These are phyloP conservation scores for Hybognathus amarus DNA, from an alignment of 2,797 vertebrate species.

Conservation along the genomic window DNA sequence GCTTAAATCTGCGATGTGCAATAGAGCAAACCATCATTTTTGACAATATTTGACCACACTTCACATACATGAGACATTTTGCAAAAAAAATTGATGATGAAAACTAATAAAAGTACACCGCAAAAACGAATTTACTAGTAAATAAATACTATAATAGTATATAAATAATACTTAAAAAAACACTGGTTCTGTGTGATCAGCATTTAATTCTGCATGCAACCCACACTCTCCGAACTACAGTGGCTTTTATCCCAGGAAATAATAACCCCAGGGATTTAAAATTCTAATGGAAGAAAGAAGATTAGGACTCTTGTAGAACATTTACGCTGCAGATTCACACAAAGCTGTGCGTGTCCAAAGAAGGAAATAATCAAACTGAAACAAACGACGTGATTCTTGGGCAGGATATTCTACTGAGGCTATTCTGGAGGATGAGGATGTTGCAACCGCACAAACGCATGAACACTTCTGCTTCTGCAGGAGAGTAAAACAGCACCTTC, in stretches of 20 bases:
- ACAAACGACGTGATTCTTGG: background rate
- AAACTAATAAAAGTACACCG: background rate
- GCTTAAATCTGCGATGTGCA: background rate
- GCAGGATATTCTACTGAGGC: background rate
- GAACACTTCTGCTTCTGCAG: constrained; percentile 26
- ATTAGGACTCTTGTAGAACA: constrained; percentile 7
- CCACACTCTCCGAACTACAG: background rate
- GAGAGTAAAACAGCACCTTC: background rate
- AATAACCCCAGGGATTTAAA: background rate
- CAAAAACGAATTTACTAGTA: background rate
- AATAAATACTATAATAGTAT: background rate
- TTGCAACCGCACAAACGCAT: background rate
- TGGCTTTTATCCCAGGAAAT: constrained; percentile 4
- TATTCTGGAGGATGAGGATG: constrained; percentile 8
- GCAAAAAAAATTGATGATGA: background rate
- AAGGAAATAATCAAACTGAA: constrained; percentile 5
- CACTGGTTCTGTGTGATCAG: background rate
- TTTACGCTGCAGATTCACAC: background rate
- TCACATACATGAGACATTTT: background rate
- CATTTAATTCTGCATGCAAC: background rate
- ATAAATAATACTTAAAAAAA: background rate
- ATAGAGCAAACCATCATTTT: background rate
- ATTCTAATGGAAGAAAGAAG: background rate
- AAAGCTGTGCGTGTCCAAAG: background rate
- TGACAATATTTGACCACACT: background rate